phyloP scores from a whole-genome alignment of 2,113 vertebrate genomes.

The Tupaia chinensis region DNA sequence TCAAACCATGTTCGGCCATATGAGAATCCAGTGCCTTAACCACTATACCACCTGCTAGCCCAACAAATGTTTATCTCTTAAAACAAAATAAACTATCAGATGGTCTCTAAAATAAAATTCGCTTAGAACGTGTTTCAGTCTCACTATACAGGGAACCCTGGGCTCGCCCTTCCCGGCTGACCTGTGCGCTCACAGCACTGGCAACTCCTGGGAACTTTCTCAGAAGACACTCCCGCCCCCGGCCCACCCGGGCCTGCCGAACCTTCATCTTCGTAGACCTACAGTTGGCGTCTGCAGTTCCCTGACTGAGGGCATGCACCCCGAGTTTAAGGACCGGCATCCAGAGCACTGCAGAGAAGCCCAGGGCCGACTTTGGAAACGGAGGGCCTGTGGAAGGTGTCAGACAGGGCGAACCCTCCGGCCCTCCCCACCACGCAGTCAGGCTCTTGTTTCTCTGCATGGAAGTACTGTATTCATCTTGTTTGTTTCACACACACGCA shows the following conservation, averaged over 20 bases:
- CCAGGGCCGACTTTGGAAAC: background rate
- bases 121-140: background rate
- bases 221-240: background rate
- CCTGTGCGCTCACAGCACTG: background rate
- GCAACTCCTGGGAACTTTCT: background rate
- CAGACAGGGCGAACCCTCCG: no score
- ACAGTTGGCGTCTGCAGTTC: background rate
- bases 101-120: conserved; percentile 10
- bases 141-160: background rate
- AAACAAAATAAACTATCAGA: conserved; percentile 1
- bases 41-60: no score
- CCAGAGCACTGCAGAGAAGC: background rate
- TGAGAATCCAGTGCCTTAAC: no score
- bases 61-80: background rate
- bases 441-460: background rate
- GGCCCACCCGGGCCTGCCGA: background rate
- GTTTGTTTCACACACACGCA: background rate
- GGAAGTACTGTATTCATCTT: no score
- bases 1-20: no score
- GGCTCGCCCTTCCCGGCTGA: background rate
- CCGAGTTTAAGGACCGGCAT: background rate
- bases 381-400: background rate
- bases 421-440: background rate
- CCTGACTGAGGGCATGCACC: background rate
- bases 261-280: background rate